Evolutionary conservation across 2,888 invertebrate species (phyloP), one percentile per base, ranked within the genome.

Genomic region (Euplagia quadripunctaria): DNA sequence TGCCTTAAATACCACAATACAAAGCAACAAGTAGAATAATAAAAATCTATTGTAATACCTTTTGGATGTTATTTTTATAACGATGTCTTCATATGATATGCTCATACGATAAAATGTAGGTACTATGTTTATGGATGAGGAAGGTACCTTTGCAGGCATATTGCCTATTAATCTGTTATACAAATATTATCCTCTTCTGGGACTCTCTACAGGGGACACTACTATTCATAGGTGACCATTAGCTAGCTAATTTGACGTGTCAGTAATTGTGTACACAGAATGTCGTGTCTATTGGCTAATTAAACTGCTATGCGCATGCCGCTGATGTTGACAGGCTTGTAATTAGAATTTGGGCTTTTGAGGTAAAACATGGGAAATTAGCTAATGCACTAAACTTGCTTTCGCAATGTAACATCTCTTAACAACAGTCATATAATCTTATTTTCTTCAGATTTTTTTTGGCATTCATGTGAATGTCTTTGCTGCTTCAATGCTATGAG

Each of bases 281-380:
- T 65, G 16, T 17, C 64, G 46, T 65, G 46, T 65, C 51, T 68
- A 68, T 46, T 58, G 46, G 43, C 14, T 69, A 55, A 70, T 70
- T 70, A 66, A 58, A n/a, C 61, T 68, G 61, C 20, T 61, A 20
- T 61, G 69, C 43, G 42, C 17, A 46, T 17, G 43, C 51, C 43
- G 14, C 20, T 66, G 31, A 74, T 74, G 46, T 74, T 74, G 64
- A 74, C 70, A 66, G 52, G 8, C 9, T 31, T 31, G 51, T 73
- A 73, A 69, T 69, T 69, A 67, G 41, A 69, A 69, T 69, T 64
- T 43, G 64, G 12, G 52, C 55, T 72, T n/a, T 41, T 46, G 31
- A 8, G 4, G 16, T 65, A 31, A 65, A 65, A 65, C 55, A 11
- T 31, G 4, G 9, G 14, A 31, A 43, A 43, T 43, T 58, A n/a